Conservation (phyloP, 2,797 vertebrate genomes). For the Numenius phaeopus region DNA sequence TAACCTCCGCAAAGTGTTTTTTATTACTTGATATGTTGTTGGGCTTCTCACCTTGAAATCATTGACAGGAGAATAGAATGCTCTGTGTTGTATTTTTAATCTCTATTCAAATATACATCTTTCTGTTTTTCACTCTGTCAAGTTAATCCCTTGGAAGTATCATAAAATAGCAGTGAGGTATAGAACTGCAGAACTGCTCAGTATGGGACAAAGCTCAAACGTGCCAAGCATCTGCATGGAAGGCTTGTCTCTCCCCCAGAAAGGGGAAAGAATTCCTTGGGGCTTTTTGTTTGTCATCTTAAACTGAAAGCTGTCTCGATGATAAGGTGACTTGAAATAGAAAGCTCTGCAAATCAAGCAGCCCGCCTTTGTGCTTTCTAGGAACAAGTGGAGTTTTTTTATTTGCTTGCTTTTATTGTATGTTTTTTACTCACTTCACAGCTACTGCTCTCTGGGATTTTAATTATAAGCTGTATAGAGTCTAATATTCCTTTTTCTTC, state of each 20-base stretch:
- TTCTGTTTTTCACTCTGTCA: constrained; percentile 44
- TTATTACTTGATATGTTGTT: constrained; percentile 30
- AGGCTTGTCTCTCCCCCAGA: not conserved
- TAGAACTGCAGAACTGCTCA: not conserved
- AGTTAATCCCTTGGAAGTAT: constrained; percentile 55
- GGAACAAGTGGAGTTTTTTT: not conserved
- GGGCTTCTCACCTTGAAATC: constrained; percentile 72
- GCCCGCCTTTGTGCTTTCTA: not conserved
- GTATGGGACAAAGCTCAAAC: not conserved
- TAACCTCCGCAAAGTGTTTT: constrained; percentile 46
- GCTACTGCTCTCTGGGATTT: not conserved
- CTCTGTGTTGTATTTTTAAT: constrained; percentile 67
- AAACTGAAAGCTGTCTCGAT: constrained; percentile 14
- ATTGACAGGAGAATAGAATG: constrained; percentile 60
- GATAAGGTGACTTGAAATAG: constrained; percentile 43
- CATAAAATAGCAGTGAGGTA: not conserved
- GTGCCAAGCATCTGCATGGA: not conserved
- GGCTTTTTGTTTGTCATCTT: constrained; percentile 13
- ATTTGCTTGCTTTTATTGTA: not conserved
- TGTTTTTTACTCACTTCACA: not conserved
- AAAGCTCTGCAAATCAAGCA: not conserved
- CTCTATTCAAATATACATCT: constrained; percentile 67
- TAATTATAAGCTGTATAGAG: not conserved
- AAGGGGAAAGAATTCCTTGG: not conserved
- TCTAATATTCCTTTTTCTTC: not conserved